phyloP scores from a whole-genome alignment of 2,797 vertebrate genomes.

The Borostomias antarcticus region DNA sequence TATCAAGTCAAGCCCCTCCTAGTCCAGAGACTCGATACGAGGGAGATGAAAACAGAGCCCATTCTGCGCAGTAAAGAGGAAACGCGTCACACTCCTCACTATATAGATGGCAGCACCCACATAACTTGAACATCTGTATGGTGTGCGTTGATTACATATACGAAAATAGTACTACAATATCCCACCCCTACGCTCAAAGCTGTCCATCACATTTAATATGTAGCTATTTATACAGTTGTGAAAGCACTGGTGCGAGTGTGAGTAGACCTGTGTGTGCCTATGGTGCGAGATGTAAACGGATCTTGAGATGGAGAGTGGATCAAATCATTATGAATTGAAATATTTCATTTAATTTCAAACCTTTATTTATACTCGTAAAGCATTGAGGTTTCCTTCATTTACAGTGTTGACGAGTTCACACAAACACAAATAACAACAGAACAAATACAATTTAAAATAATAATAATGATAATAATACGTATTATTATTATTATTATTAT shows the following conservation, averaged over 20 bases:
- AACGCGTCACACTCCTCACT: constrained; percentile 58
- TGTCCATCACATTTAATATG: too few relatives aligned
- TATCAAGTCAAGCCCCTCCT: constrained; percentile 78
- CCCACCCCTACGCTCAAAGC: not conserved
- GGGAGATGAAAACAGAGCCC: constrained; percentile 11
- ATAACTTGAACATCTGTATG: not conserved
- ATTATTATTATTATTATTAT: too few relatives aligned
- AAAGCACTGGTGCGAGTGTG: not conserved
- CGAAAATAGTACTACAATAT: not conserved
- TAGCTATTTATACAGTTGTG: not conserved
- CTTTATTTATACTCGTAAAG: too few relatives aligned
- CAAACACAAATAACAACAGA: too few relatives aligned
- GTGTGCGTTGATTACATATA: not conserved
- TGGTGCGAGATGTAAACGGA: too few relatives aligned
- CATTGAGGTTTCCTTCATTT: too few relatives aligned
- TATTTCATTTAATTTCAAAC: too few relatives aligned
- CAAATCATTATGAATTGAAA: too few relatives aligned
- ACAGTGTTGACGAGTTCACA: too few relatives aligned
- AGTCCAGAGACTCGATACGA: constrained; percentile 60
- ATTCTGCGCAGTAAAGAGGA: constrained; percentile 44
- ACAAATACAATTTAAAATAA: too few relatives aligned
- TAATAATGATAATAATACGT: too few relatives aligned
- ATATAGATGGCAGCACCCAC: not conserved
- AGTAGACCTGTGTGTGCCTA: not conserved
- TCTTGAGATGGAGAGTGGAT: too few relatives aligned